Conservation (phyloP, 2,888 invertebrate species). For the Pandemis heparana region DNA sequence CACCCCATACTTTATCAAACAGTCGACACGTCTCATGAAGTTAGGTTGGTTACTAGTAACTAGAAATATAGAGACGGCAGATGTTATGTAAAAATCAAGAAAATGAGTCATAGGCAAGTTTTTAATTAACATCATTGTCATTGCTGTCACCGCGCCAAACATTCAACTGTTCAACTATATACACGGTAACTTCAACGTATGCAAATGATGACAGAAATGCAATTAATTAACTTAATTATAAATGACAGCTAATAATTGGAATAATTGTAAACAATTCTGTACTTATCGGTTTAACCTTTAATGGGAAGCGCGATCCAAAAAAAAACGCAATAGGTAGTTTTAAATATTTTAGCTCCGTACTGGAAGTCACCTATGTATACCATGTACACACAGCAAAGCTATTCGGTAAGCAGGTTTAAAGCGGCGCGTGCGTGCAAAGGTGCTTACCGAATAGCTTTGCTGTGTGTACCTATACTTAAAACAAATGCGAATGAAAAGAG, state of each 20-base stretch:
- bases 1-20: not conserved
- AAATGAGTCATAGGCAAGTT: constrained; percentile 24
- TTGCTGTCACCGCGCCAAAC: constrained; percentile 22
- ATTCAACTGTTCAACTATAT: constrained; percentile 18
- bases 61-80: not conserved
- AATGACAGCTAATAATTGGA: constrained; percentile 1
- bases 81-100: not conserved
- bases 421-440: too few relatives aligned
- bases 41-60: not conserved
- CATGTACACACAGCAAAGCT: too few relatives aligned
- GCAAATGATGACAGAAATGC: not conserved
- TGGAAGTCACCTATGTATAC: too few relatives aligned
- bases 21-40: not conserved
- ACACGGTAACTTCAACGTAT: not conserved
- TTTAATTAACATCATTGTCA: constrained; percentile 23
- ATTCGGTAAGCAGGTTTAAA: too few relatives aligned
- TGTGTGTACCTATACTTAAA: too few relatives aligned
- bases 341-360: too few relatives aligned
- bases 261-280: not conserved
- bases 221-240: constrained; percentile 14
- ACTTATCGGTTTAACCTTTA: not conserved
- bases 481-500: too few relatives aligned
- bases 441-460: too few relatives aligned
- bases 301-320: too few relatives aligned
- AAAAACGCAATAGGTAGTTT: too few relatives aligned